Evolutionary conservation across 2,797 vertebrate genomes (phyloP), one percentile per base, ranked within the genome.

Genomic region (Anolis apletophallus): DNA sequence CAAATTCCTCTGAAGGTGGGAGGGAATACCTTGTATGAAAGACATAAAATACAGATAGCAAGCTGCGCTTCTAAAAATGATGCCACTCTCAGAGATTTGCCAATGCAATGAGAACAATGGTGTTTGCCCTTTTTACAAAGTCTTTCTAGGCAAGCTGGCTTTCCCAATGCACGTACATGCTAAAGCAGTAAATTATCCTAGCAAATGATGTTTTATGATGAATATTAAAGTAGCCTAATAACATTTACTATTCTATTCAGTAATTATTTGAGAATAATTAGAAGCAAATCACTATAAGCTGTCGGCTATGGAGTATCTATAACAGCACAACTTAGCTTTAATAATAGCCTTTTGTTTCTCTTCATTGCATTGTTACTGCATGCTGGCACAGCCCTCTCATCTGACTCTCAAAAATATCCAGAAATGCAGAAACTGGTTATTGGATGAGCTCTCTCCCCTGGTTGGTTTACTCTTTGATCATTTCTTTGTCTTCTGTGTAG

Each of bases 231-330:
- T 10, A 80, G 86, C 81, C 34, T 95, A 91, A 91, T 89, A 93
- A 88, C 86, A 76, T 90, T 93, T 91, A 91, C 88, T 90, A 86
- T 90, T 93, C 90, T 90, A 90, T 94, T 88, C 90, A 86, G 88
- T 93, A 93, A 95, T 94, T 94, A 93, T 95, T 92, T 92, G 87
- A 88, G 85, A 91, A 87, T 90, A 95, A 93, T 93, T 90, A 94
- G 90, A 80, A 94, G 86, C 52, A 91, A 93, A 94, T 91, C 91
- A 87, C 88, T 88, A 89, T 90, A 79, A 87, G 82, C 92, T 94
- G 88, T 90, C 52, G 90, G 89, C 90, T 89, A 91, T 90, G 87
- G 88, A 90, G 81, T 88, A 87, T 92, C 87, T 89, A 72, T 67
- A 92, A 90, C 80, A 87, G 80, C 91, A 83, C 82, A 88, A 85